Evolutionary conservation across 2,888 invertebrate species (phyloP).

Genomic region (Lissonota sp.): DNA sequence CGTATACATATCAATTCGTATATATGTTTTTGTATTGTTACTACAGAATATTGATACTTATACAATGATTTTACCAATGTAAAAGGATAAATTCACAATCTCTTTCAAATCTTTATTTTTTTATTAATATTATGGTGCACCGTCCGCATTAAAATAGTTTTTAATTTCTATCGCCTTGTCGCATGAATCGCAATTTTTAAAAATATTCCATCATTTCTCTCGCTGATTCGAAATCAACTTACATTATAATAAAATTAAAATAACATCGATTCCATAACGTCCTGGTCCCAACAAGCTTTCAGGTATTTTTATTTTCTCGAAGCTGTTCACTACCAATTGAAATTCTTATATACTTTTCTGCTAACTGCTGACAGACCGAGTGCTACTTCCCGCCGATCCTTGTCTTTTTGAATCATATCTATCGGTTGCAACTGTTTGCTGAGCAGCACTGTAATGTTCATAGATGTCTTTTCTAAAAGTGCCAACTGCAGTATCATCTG

Average conservation of each 20-base stretch:
- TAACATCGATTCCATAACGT: slow-evolving; percentile 28
- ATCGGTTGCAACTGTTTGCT: slow-evolving; percentile 67
- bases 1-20: too few relatives aligned
- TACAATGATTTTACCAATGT: too few relatives aligned
- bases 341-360: not conserved
- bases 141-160: too few relatives aligned
- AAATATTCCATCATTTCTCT: too few relatives aligned
- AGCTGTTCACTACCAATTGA: not conserved
- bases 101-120: too few relatives aligned
- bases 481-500: slow-evolving; percentile 31
- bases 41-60: too few relatives aligned
- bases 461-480: slow-evolving; percentile 77
- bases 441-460: slow-evolving; percentile 78
- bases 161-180: too few relatives aligned
- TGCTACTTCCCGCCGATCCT: slow-evolving; percentile 75
- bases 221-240: too few relatives aligned
- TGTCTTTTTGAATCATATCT: slow-evolving; percentile 67
- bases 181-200: too few relatives aligned
- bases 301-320: slow-evolving; percentile 20
- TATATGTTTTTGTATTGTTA: too few relatives aligned
- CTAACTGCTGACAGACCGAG: slow-evolving; percentile 78
- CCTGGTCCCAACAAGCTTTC: slow-evolving; percentile 55
- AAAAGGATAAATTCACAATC: too few relatives aligned
- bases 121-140: too few relatives aligned
- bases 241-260: slow-evolving; percentile 21